These are phyloP conservation scores for Nematolebias whitei DNA, from an alignment of 2,113 vertebrate genomes.

Conservation along the genomic window DNA sequence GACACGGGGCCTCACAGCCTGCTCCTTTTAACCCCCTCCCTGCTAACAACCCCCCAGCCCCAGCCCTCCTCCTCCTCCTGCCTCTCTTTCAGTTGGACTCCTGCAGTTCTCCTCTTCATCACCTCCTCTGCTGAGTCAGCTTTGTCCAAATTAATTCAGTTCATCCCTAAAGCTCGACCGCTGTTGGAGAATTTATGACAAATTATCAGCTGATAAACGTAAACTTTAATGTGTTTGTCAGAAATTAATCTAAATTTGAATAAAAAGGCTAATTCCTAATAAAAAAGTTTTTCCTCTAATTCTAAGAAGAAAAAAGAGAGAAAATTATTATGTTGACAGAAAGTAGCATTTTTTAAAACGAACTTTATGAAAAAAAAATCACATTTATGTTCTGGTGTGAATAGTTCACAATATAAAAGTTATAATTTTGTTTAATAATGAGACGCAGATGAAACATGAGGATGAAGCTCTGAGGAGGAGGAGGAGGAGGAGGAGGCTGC, in stretches of 20 bases:
- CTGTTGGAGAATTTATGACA: not conserved
- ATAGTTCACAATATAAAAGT: too few species aligned
- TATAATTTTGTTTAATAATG: too few species aligned
- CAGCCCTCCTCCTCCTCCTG: conserved; percentile 30
- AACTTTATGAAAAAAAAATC: too few species aligned
- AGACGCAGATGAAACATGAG: not conserved
- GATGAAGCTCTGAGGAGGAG: not conserved
- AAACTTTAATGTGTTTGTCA: too few species aligned
- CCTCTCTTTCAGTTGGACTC: conserved; percentile 34
- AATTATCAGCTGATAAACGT: not conserved
- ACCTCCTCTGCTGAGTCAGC: conserved; percentile 32
- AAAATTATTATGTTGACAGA: too few species aligned
- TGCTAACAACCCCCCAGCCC: conserved; percentile 12
- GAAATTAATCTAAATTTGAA: too few species aligned
- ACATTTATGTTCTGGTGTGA: too few species aligned
- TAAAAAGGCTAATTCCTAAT: too few species aligned
- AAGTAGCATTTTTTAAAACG: too few species aligned
- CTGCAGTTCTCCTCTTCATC: conserved; percentile 44
- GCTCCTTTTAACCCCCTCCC: conserved; percentile 54
- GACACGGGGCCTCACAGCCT: conserved; percentile 74
- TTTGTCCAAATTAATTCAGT: not conserved
- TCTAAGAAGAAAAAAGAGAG: too few species aligned
- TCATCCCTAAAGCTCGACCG: not conserved
- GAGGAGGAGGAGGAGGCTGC: conserved; percentile 12
- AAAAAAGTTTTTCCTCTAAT: too few species aligned